phyloP scores from a whole-genome alignment of 2,113 vertebrate species.

The Zingel zingel region DNA sequence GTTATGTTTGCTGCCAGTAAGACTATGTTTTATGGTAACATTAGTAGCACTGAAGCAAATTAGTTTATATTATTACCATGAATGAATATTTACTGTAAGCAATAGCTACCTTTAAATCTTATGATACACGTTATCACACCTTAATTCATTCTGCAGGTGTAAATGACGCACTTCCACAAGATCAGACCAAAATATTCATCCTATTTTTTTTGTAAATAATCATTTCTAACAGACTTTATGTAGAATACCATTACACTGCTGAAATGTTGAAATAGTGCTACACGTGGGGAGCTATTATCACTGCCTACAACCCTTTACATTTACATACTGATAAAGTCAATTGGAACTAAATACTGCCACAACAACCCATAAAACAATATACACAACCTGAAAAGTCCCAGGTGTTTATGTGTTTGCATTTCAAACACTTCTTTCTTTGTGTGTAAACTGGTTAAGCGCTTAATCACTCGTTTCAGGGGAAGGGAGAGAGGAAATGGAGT shows the following conservation, averaged over 20 bases:
- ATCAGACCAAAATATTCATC: slow-evolving; percentile 3
- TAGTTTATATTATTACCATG: not conserved
- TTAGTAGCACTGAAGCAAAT: not conserved
- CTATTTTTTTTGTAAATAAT: not conserved
- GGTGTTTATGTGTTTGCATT: slow-evolving; percentile 68
- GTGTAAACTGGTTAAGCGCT: slow-evolving; percentile 65
- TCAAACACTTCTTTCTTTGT: slow-evolving; percentile 51
- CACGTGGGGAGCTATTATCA: not conserved
- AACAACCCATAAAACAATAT: slow-evolving; percentile 27
- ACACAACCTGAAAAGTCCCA: slow-evolving; percentile 42
- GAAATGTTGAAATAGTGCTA: not conserved
- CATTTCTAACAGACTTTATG: not conserved
- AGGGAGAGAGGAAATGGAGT: slow-evolving; percentile 49
- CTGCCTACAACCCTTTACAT: slow-evolving; percentile 30
- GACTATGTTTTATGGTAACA: not conserved
- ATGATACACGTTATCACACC: not conserved
- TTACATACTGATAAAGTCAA: slow-evolving; percentile 44
- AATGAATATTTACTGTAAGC: not conserved
- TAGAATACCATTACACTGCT: not conserved
- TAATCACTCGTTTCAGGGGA: slow-evolving; percentile 70
- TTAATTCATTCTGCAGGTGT: slow-evolving; percentile 3
- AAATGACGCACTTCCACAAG: not conserved
- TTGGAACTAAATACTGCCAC: slow-evolving; percentile 18
- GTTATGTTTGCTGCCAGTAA: not conserved
- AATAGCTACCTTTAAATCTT: not conserved